Percentiles rank a stretch among this genome's conserved stretches.
Evolutionary conservation across 2,113 vertebrate species (phyloP).

Genomic region (Microcebus jonahi): DNA sequence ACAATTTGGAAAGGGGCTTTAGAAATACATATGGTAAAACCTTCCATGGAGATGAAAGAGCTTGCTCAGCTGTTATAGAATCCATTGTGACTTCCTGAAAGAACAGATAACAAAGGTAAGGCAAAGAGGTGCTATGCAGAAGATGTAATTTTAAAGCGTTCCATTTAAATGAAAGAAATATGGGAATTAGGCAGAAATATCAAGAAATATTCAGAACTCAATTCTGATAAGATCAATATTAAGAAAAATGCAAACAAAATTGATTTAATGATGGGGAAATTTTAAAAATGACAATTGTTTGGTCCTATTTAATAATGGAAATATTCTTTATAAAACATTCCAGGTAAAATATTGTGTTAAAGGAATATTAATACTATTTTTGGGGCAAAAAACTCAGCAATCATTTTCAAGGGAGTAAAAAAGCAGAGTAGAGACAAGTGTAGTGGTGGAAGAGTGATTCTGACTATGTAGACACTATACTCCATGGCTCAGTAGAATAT

Average conservation of each 20-base stretch:
- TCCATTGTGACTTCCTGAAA: conserved; percentile 8
- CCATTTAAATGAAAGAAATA: not conserved
- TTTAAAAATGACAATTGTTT: not conserved
- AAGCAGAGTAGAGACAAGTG: not conserved
- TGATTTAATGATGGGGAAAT: not conserved
- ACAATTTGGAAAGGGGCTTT: not conserved
- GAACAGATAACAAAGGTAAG: not conserved
- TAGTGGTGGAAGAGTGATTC: not conserved
- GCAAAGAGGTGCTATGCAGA: not conserved
- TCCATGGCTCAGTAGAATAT: not conserved
- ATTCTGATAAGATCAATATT: not conserved
- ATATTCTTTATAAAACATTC: not conserved
- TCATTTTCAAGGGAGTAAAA: not conserved
- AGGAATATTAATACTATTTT: not conserved
- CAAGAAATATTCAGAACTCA: not conserved
- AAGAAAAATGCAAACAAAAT: not conserved
- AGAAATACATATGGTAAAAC: not conserved
- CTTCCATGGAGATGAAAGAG: not conserved
- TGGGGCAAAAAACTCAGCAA: not conserved
- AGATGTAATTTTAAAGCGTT: not conserved
- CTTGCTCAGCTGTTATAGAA: not conserved
- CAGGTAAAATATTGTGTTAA: not conserved
- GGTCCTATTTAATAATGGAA: not conserved
- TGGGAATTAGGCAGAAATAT: not conserved
- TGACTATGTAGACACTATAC: not conserved